phyloP scores from a whole-genome alignment of 2,888 invertebrate genomes.

The Allygus modestus region DNA sequence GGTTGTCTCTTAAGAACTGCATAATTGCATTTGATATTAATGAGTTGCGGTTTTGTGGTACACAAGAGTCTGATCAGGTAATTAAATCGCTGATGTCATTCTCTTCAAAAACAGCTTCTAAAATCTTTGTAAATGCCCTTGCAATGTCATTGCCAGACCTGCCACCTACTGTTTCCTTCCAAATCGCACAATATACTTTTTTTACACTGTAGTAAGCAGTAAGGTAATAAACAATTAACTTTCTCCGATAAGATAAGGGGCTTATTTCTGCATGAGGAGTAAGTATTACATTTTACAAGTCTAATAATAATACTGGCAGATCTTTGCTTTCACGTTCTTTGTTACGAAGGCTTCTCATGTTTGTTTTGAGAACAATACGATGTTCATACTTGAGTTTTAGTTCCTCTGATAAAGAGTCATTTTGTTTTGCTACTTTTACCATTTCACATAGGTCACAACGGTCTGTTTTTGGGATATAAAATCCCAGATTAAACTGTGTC shows the following conservation, averaged over 20 bases:
- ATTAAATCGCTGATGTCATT: conserved; percentile 55
- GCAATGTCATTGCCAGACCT: conserved; percentile 57
- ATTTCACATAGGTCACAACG: conserved; percentile 58
- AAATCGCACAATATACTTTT: conserved; percentile 58
- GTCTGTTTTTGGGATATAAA: conserved; percentile 55
- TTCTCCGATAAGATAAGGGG: conserved; percentile 53
- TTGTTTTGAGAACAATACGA: conserved; percentile 49
- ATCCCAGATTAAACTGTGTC: conserved; percentile 56
- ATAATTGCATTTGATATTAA: conserved; percentile 57
- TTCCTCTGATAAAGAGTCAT: conserved; percentile 34
- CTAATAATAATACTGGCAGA: conserved; percentile 44
- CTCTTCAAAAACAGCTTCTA: conserved; percentile 59
- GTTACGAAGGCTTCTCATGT: conserved; percentile 51
- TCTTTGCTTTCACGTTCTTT: conserved; percentile 51
- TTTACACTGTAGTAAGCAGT: conserved; percentile 58
- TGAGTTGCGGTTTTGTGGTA: conserved; percentile 59
- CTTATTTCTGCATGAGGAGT: conserved; percentile 60
- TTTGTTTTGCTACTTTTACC: conserved; percentile 35
- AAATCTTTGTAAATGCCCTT: conserved; percentile 59
- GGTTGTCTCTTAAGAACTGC: conserved; percentile 57
- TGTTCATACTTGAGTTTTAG: conserved; percentile 24
- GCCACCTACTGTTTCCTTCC: conserved; percentile 49
- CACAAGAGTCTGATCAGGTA: no score
- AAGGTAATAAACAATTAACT: conserved; percentile 50
- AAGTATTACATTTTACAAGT: conserved; percentile 52